Percentiles rank a stretch among this genome's conserved stretches.
These are phyloP conservation scores for Diadema setosum DNA, from an alignment of 35 echinoderm and acorn worm genomes.

Conservation along the genomic window DNA sequence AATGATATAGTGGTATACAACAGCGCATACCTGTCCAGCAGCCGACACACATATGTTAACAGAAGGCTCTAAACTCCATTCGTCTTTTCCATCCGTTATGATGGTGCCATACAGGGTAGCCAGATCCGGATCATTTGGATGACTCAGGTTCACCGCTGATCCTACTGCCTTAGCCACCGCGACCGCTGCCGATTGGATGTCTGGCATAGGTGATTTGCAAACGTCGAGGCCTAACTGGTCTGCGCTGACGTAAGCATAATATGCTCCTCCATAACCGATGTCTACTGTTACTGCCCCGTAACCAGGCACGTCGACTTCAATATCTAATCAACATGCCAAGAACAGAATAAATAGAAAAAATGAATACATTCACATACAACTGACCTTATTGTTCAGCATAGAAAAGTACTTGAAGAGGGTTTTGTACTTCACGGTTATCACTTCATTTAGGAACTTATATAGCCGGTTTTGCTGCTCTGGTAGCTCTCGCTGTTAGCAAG, in stretches of 20 bases:
- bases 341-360: too few relatives aligned
- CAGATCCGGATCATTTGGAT: not conserved
- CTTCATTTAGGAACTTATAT: too few relatives aligned
- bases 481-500: too few relatives aligned
- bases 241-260: not conserved
- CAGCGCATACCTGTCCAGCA: too few relatives aligned
- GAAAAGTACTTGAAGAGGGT: too few relatives aligned
- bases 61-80: not conserved
- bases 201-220: not conserved
- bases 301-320: not conserved
- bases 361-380: too few relatives aligned
- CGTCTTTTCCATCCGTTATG: not conserved
- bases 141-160: not conserved
- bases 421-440: too few relatives aligned
- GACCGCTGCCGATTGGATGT: not conserved
- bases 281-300: not conserved
- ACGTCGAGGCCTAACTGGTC: not conserved
- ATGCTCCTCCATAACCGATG: not conserved
- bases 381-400: too few relatives aligned
- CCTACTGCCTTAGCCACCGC: not conserved
- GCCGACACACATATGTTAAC: not conserved
- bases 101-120: not conserved
- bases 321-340: not conserved
- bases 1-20: too few relatives aligned
- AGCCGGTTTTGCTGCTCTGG: too few relatives aligned